These are phyloP conservation scores for Archivesica marissinica DNA, from an alignment of 1,140 invertebrate species.

Conservation along the genomic window DNA sequence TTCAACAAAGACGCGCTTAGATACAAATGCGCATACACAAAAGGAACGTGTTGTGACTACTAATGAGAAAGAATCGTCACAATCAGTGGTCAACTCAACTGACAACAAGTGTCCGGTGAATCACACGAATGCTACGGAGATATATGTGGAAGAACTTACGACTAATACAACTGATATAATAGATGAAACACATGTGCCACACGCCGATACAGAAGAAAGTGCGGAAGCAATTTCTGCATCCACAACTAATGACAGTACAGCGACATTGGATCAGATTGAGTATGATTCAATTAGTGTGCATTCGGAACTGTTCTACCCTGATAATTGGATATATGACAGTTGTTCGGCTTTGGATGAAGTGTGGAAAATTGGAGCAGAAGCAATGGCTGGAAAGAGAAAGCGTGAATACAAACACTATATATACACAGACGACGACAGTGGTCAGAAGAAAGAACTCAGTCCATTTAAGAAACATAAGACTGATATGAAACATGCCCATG, in stretches of 20 bases:
- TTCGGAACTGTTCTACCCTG: constrained; percentile 34
- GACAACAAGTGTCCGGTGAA: no score
- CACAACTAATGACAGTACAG: neutral
- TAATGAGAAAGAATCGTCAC: no score
- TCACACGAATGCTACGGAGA: no score
- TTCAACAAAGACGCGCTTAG: no score
- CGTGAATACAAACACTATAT: constrained; percentile 31
- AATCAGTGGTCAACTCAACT: no score
- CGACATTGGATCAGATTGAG: neutral
- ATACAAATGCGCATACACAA: no score
- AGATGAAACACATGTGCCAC: no score
- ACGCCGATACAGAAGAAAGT: no score
- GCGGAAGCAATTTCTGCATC: neutral
- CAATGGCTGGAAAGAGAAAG: constrained; percentile 13
- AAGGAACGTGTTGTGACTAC: no score
- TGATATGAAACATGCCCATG: no score
- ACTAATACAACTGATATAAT: no score
- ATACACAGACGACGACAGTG: neutral
- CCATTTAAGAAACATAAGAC: neutral
- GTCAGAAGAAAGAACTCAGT: neutral
- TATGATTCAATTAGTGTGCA: constrained; percentile 26
- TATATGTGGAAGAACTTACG: no score
- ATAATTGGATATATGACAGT: constrained; percentile 26
- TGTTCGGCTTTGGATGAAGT: neutral
- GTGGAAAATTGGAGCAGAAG: constrained; percentile 6